A percentile compares a stretch with the other conserved stretches of the same genome.
Evolutionary conservation across 2,113 vertebrate genomes (phyloP).

Genomic region (Cynocephalus volans): DNA sequence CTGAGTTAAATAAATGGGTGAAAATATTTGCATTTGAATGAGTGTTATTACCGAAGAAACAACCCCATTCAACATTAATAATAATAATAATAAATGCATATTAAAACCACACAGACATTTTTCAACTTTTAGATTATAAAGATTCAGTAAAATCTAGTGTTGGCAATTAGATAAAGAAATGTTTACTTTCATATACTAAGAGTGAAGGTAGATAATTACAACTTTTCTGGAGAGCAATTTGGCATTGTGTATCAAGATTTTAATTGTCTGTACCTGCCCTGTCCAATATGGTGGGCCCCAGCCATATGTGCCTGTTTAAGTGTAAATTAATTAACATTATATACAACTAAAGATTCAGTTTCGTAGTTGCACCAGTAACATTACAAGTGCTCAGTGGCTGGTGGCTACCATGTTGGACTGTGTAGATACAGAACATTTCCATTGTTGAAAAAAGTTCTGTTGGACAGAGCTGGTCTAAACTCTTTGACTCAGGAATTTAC

Average conservation of each 20-base stretch:
- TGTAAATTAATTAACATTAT: constrained; percentile 17
- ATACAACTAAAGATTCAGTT: constrained; percentile 43
- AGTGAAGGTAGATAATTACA: constrained; percentile 34
- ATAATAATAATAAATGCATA: not conserved
- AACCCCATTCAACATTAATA: constrained; percentile 34
- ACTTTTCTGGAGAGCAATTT: constrained; percentile 51
- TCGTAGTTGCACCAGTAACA: constrained; percentile 5
- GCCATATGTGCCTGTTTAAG: constrained; percentile 26
- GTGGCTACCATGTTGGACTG: not conserved
- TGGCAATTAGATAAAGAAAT: constrained; percentile 17
- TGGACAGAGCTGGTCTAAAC: not conserved
- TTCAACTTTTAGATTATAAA: constrained; percentile 47
- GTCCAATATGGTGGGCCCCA: not conserved
- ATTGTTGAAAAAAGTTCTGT: not conserved
- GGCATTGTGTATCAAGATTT: not conserved
- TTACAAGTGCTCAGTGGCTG: not conserved
- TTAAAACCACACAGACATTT: not conserved
- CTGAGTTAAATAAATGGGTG: not conserved
- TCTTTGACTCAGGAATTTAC: constrained; percentile 43
- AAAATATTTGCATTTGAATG: constrained; percentile 16
- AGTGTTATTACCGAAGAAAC: not conserved
- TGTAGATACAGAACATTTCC: not conserved
- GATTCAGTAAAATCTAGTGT: constrained; percentile 34
- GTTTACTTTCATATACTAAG: not conserved
- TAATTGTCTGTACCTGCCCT: not conserved